These are phyloP conservation scores for Cercopithecus mona DNA, from an alignment of 2,113 vertebrate species.

Conservation along the genomic window DNA sequence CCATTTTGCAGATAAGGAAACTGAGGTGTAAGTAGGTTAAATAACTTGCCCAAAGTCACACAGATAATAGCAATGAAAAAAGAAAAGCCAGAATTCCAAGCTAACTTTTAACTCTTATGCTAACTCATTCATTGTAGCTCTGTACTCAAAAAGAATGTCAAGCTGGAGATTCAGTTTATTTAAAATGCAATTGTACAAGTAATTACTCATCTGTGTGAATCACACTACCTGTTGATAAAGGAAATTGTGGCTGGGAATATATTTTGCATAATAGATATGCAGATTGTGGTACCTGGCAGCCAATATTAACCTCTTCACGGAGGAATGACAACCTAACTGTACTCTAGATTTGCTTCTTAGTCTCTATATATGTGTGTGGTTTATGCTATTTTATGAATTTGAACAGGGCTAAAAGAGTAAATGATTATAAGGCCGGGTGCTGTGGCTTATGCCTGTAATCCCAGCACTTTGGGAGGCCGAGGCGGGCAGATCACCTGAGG, in stretches of 20 bases:
- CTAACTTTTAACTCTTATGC: not conserved
- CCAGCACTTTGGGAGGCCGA: too few species aligned
- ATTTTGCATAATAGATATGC: not conserved
- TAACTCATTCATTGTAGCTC: not conserved
- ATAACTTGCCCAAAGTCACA: not conserved
- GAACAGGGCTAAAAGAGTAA: not conserved
- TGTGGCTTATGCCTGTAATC: too few species aligned
- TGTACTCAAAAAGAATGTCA: not conserved
- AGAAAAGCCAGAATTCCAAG: not conserved
- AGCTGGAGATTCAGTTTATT: not conserved
- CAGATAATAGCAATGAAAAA: not conserved
- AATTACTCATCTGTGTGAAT: not conserved
- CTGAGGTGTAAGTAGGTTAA: not conserved
- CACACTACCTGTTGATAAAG: conserved; percentile 36
- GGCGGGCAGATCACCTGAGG: too few species aligned
- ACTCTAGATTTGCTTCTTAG: not conserved
- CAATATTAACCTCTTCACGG: not conserved
- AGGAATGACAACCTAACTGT: not conserved
- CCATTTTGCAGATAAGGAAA: not conserved
- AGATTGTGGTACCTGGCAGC: not conserved
- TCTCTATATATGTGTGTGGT: not conserved
- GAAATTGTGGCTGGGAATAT: not conserved
- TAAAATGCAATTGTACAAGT: not conserved
- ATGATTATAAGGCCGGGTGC: not conserved
- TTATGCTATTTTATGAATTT: conserved; percentile 3